These are phyloP conservation scores for Drosophila crucigera DNA, from an alignment of 2,888 invertebrate genomes.

Conservation along the genomic window DNA sequence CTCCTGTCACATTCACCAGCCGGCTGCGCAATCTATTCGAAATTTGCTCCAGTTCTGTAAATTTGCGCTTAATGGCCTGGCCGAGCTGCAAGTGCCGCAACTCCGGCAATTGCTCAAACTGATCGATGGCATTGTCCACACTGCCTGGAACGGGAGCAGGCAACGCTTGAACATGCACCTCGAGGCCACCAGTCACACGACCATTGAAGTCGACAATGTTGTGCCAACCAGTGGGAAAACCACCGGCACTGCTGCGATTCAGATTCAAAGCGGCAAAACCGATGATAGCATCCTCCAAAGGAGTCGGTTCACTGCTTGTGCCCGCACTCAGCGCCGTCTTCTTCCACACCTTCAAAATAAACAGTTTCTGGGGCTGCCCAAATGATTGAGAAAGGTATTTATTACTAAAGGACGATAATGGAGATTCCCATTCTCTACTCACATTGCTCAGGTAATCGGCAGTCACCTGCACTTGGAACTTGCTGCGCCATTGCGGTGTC, in stretches of 20 bases:
- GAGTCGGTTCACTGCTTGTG: constrained; percentile 84
- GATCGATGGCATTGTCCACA: constrained; percentile 76
- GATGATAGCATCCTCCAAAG: constrained; percentile 87
- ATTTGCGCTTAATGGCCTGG: constrained; percentile 87
- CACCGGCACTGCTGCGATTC: constrained; percentile 84
- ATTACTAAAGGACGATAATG: neutral
- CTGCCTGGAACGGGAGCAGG: constrained; percentile 76
- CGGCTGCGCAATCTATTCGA: constrained; percentile 87
- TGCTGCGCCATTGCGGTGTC: constrained; percentile 87
- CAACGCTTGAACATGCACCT: constrained; percentile 87
- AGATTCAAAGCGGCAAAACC: constrained; percentile 88
- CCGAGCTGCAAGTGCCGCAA: constrained; percentile 84
- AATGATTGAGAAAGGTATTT: neutral
- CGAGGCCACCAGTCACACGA: constrained; percentile 88
- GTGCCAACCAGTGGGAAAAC: constrained; percentile 87
- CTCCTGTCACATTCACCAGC: constrained; percentile 87
- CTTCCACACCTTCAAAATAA: constrained; percentile 88
- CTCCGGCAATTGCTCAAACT: constrained; percentile 79
- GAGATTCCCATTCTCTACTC: constrained; percentile 70
- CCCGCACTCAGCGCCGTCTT: constrained; percentile 84
- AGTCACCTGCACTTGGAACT: constrained; percentile 86
- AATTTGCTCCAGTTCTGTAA: constrained; percentile 88
- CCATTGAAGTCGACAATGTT: constrained; percentile 88
- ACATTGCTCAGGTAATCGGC: constrained; percentile 87
- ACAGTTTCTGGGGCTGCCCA: constrained; percentile 86